Base-by-base conservation (phyloP, 2,888 invertebrate species). In the Neoaliturus tenellus region DNA sequence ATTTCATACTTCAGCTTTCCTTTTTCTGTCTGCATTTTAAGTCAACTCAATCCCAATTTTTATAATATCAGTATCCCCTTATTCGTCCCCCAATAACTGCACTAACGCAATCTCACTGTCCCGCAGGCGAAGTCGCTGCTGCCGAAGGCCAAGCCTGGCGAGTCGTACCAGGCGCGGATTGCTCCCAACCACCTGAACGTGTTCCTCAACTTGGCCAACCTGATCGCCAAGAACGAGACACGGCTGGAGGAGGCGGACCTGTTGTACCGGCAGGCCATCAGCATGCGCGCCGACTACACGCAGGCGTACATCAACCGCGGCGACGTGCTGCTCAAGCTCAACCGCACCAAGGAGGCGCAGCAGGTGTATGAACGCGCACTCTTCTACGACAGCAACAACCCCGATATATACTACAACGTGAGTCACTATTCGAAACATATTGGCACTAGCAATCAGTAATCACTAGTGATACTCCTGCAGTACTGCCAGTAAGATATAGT, bases 301-400 rank as follows among this genome's bases (percentile, higher is more conserved):
- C 97, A 98, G 90, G 99, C 98, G 10, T 99, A 99, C 90, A 99
- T 99, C 87, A 99, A 99, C 91, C 94, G 98, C 83, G 99, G 98
- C 0, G 98, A 99, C 91, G 97, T 99, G 89, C 93, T 98, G 87
- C 97, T 99, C 90, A 98, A 98, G 91, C 91, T 98, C 88, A 98
- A 98, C 91, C 95, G 98, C 88, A 97, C 98, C 0, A 95, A 96
- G 88, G 98, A 99, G 90, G 98, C 98, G 0, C 97, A 98, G 90
- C 96, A 97, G 89, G 98, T 98, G 48, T 99, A 99, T 90, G 97
- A 98, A 90, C 93, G 96, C 88, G 99, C 98, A 1, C 91, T 99
- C 80, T 93, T 97, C 86, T 98, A 98, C 91, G 98, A 98, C 90
- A 97, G 95, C 90, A 96, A 95, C 88, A 98, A 98, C 91, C 97